A percentile compares a stretch with the other conserved stretches of the same genome.
Evolutionary conservation across 2,888 invertebrate genomes (phyloP).

Genomic region (Hirtodrosophila cameraria): DNA sequence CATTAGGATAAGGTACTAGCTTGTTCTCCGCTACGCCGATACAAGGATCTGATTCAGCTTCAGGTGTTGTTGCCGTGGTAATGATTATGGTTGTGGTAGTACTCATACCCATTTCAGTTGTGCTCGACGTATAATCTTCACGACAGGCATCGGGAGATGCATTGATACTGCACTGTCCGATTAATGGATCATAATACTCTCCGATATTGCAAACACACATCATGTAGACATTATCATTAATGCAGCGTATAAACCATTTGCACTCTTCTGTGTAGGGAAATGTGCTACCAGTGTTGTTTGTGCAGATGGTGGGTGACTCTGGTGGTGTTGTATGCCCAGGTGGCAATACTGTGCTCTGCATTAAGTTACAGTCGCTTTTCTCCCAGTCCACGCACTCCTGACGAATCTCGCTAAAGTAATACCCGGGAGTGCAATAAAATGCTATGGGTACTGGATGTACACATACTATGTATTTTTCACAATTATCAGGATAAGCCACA

Average conservation of each 20-base stretch:
- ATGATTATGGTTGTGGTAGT: slow-evolving; percentile 7
- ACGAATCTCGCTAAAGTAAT: slow-evolving; percentile 82
- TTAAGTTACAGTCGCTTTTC: slow-evolving; percentile 80
- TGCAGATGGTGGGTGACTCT: slow-evolving; percentile 24
- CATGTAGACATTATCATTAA: slow-evolving; percentile 65
- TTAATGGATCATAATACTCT: slow-evolving; percentile 55
- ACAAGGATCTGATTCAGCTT: slow-evolving; percentile 37
- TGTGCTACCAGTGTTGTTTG: slow-evolving; percentile 11
- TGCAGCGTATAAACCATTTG: slow-evolving; percentile 55
- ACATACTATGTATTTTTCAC: slow-evolving; percentile 70
- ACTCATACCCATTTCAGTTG: slow-evolving; percentile 2
- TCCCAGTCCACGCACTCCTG: slow-evolving; percentile 66
- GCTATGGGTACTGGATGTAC: slow-evolving; percentile 79
- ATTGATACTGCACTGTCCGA: slow-evolving; percentile 40
- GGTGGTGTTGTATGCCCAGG: slow-evolving; percentile 22
- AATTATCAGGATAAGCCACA: slow-evolving; percentile 70
- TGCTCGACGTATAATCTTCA: not conserved
- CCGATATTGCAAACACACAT: slow-evolving; percentile 85
- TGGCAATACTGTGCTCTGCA: slow-evolving; percentile 29
- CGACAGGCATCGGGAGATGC: slow-evolving; percentile 53
- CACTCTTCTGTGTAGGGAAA: slow-evolving; percentile 54
- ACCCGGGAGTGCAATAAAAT: slow-evolving; percentile 85
- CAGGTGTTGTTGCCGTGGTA: slow-evolving; percentile 8
- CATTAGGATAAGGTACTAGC: slow-evolving; percentile 57
- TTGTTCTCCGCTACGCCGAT: slow-evolving; percentile 23